Evolutionary conservation across 2,113 vertebrate genomes (phyloP), one percentile per base, ranked within the genome.

Genomic region (Cololabis saira): DNA sequence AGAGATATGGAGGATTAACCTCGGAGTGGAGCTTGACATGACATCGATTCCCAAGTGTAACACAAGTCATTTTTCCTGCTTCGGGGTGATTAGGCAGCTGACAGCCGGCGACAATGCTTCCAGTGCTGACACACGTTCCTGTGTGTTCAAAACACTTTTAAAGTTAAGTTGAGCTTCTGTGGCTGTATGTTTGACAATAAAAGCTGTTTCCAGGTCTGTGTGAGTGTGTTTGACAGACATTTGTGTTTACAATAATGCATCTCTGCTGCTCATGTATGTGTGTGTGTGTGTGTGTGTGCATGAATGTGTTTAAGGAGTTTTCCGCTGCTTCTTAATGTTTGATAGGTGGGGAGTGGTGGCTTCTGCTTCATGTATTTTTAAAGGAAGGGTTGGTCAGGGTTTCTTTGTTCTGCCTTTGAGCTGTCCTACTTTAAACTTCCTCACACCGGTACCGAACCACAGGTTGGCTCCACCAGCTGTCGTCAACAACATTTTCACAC

Each of bases 361-460:
- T 9, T 44, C 71, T 7, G 58, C 57, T 54, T 86, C 79, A 81
- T 88, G 67, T 82, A 80, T 81, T 55, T 86, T 86, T 88, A 78
- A 88, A 67, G 68, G 27, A 12, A 55, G 74, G 78, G 71, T 82
- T 69, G 72, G 41, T 27, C 49, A 44, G 64, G 76, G 1, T 10
- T 9, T 13, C 77, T 81, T 78, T 83, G 74, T 83, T 87, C 72
- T 76, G 73, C 53, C 60, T 73, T 74, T 84, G 56, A 59, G 66
- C 44, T 84, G 79, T 16, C 82, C 82, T 81, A 85, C 78, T 81
- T 85, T 81, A 76, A 74, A 78, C 73, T 76, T 52, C 58, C 61
- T 49, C 52, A 13, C 41, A 21, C n/a, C n/a, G n/a, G n/a, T n/a
- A n/a, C n/a, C n/a, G n/a, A n/a, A 19, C 53, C 54, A 72, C 21